Evolutionary conservation across 2,113 vertebrate genomes (phyloP), one percentile per base, ranked within the genome.

Genomic region (Parotia lawesii): DNA sequence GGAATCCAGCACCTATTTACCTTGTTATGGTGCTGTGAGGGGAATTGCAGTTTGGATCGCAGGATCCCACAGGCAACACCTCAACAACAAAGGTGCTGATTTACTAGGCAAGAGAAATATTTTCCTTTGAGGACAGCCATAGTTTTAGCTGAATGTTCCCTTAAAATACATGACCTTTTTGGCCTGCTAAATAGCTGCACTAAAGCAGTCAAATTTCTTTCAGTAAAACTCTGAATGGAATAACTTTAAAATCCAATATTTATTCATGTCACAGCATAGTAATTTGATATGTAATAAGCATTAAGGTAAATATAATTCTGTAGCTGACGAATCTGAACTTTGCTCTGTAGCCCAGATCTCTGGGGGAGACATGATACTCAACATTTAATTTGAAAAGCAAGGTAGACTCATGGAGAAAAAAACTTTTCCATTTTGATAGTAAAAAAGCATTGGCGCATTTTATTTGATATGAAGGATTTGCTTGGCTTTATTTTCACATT

Each of bases 381-480:
- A 97, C 96, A 97, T 97, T 96, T 97, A 97, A 97, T 98, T 96
- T 96, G 74, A 96, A 96, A 96, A 96, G 72, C 90, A 94, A 93
- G 87, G 89, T 92, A 54, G 82, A 58, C 54, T 92, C 75, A 90
- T 94, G 58, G 79, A 87, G 94, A 93, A 95, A 81, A 96, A 96
- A 92, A 25, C 44, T 81, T 94, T 69, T 90, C 72, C 6, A 1
- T 73, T 62, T 90, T 0, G 5, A 97, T 54, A 97, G 93, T 60
- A 73, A 82, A 95, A 96, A 79, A 5, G 58, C 94, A 93, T 51
- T 86, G 80, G 78, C 23, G 90, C 96, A 24, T 97, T 97, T 97
- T 96, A 97, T 97, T 97, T 96, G 86, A 94, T 94, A 92, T 81
- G 86, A 90, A 94, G 94, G 71, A 97, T 97, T 97, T 97, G 65